Conservation (phyloP, 2,797 vertebrate genomes). For the Gymnocypris eckloni region DNA sequence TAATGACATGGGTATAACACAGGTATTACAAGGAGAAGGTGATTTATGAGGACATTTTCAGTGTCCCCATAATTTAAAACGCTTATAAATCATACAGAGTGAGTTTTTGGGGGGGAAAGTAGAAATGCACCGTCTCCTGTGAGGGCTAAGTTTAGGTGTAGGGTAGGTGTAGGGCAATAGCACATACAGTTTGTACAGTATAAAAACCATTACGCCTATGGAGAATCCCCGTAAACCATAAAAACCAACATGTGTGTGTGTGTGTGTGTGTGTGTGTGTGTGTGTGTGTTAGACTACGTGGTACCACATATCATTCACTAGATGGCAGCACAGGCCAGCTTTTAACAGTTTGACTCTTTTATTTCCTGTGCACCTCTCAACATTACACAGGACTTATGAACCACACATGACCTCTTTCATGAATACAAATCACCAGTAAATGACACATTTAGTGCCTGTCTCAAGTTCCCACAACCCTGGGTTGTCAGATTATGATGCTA, state of each 20-base stretch:
- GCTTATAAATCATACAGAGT: too few species aligned
- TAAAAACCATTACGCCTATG: too few species aligned
- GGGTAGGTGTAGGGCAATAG: too few species aligned
- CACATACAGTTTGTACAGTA: too few species aligned
- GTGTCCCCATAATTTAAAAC: too few species aligned
- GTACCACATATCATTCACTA: not conserved
- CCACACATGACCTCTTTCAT: constrained; percentile 10
- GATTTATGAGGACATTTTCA: too few species aligned
- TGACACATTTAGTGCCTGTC: constrained; percentile 25
- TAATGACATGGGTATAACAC: too few species aligned
- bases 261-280: not conserved
- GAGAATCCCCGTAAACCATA: too few species aligned
- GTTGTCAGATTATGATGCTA: constrained; percentile 16
- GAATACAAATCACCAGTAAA: constrained; percentile 27
- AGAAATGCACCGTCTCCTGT: too few species aligned
- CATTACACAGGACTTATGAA: not conserved
- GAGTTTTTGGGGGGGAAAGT: too few species aligned
- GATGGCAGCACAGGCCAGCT: constrained; percentile 13
- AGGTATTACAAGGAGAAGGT: too few species aligned
- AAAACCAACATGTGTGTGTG: not conserved
- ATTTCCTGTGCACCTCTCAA: not conserved
- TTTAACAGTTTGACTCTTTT: not conserved
- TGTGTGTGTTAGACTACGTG: not conserved
- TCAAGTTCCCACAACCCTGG: constrained; percentile 4
- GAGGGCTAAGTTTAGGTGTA: too few species aligned